Evolutionary conservation across 1,140 invertebrate genomes (phyloP), one percentile per base, ranked within the genome.

Genomic region (Drosophila lini): DNA sequence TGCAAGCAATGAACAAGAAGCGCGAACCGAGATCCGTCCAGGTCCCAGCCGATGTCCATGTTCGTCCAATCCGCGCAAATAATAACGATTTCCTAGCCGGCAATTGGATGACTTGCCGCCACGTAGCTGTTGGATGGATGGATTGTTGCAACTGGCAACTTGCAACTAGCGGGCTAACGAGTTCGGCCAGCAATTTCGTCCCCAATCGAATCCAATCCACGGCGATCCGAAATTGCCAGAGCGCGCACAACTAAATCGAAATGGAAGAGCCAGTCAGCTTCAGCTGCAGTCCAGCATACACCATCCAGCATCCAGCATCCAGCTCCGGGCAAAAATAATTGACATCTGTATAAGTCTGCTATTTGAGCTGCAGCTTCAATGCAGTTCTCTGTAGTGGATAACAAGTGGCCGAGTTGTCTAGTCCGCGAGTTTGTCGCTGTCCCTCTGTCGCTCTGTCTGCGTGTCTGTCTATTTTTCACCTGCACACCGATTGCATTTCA

Each of bases 91-190:
- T 81, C 67, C 48, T 63, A 61, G 81, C 78, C 82, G 65, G 48
- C 74, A 86, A 86, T 82, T 88, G 83, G 82, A 85, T 85, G 81
- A 84, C 81, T 83, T 76, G 81, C 75, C 80, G 81, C 75, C 83
- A 83, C 83, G 83, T 88, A 80, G 64, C 45, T 74, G 65, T 28
- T 28, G 56, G 58, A 53, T 36, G 47, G 60, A 80, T 67, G 69
- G 81, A 77, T 77, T 73, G 83, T 57, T 84, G 82, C 73, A 77
- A 50, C 52, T 60, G 59, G 76, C 74, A 61, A 60, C 42, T 64
- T 60, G 76, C 75, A 62, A 73, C 42, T 69, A 62, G 68, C 47
- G 22, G 69, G 68, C 74, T 76, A 78, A 79, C 76, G 76, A 78
- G 76, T 78, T 78, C 63, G 60, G 57, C 60, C 74, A 69, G 74